Evolutionary conservation across 2,113 vertebrate species (phyloP).

Genomic region (Pluvianellus socialis): DNA sequence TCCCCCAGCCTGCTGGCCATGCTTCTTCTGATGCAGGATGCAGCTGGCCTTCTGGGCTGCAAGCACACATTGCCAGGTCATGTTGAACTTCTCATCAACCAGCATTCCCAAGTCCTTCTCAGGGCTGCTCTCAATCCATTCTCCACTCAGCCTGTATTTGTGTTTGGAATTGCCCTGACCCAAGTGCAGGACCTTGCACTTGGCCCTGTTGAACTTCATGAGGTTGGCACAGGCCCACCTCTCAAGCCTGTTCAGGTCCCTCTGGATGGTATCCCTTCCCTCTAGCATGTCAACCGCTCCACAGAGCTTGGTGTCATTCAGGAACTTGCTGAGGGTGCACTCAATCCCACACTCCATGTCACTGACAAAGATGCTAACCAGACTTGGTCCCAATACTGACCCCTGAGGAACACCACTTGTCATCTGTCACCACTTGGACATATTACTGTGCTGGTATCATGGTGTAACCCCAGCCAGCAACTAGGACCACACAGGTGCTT

Average conservation of each 20-base stretch:
- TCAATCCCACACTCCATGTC: background rate
- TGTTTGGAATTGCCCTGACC: background rate
- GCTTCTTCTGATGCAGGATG: background rate
- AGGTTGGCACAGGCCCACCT: background rate
- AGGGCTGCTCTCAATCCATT: background rate
- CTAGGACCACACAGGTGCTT: background rate
- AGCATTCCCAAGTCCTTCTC: background rate
- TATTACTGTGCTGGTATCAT: background rate
- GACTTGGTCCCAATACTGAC: background rate
- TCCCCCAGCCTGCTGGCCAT: background rate
- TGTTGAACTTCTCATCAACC: background rate
- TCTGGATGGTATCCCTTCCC: background rate
- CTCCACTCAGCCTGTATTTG: background rate
- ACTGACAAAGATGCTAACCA: background rate
- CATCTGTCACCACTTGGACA: background rate
- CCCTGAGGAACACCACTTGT: background rate
- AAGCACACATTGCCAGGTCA: background rate
- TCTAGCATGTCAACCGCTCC: background rate
- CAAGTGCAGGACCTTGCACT: background rate
- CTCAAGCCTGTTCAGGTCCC: background rate
- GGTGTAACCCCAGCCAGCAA: background rate
- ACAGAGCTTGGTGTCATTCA: background rate
- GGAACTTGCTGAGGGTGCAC: background rate
- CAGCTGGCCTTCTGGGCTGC: background rate
- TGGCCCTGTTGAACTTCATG: background rate